Base-by-base conservation (phyloP, 2,888 invertebrate genomes). In the Aleiodes testaceus region DNA sequence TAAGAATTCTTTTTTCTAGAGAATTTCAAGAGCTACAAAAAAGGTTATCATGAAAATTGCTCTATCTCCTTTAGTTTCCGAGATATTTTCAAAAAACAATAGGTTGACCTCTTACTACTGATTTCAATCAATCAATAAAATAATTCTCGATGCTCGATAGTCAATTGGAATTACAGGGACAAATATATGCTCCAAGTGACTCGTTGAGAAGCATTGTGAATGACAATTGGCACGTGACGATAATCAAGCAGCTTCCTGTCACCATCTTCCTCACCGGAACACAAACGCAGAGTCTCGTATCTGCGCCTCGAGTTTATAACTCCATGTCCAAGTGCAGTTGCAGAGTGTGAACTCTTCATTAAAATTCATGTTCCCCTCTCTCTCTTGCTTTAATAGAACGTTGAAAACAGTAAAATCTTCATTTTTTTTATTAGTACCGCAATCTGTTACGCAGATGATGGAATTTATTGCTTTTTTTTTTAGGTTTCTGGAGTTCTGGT, bases 231-330 rank as follows among this genome's bases (percentile, higher is more conserved):
- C 66, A 66, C 66, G 72, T 72, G 69, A 67, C 66, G 53, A 65
- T 64, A 50, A 69, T 72, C 67, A 63, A 67, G 66, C 61, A 71
- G 70, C 73, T 70, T 70, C 70, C 65, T 70, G 69, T 42, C 47
- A 50, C 45, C 30, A 53, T 50, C 47, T 55, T 69, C 55, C 26
- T 26, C 26, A 26, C 26, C 26, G 26, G 26, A 26, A 26, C 26
- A 26, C 5, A 26, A 26, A 5, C 26, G 26, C 4, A 26, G 26
- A 26, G 5, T 26, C 4, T 26, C 26, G 26, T 26, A 26, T 26
- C 5, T 26, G 26, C 26, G 3, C 26, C 26, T 26, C 26, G 26
- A 26, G n/a, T 12, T 22, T 55, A 11, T 26, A 18, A 6, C 53
- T 52, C 53, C 26, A 66, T 36, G 36, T 59, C 50, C 49, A 50